A percentile compares a stretch with the other conserved stretches of the same genome.
Evolutionary conservation across 2,888 invertebrate species (phyloP).

Genomic region (Chesias legatella): DNA sequence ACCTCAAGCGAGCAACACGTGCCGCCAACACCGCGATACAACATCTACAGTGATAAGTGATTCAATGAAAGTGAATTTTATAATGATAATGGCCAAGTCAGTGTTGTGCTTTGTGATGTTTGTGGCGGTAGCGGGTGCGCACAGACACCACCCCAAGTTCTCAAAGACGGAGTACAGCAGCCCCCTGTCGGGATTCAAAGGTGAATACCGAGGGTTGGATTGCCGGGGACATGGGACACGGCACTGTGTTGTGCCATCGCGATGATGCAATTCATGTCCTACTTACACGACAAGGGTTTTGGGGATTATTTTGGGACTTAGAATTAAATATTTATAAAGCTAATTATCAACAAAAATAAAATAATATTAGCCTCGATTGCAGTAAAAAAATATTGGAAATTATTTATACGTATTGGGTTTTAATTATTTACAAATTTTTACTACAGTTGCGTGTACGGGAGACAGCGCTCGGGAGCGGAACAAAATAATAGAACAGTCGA

Average conservation of each 20-base stretch:
- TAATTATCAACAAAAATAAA: neutral
- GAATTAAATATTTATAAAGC: neutral
- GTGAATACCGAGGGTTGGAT: constrained; percentile 41
- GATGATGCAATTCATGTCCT: constrained; percentile 20
- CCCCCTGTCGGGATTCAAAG: constrained; percentile 31
- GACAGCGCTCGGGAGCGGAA: constrained; percentile 49
- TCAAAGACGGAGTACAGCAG: constrained; percentile 41
- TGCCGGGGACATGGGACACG: neutral
- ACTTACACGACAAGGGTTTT: constrained; percentile 11
- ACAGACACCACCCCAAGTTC: constrained; percentile 60
- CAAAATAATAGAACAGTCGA: constrained; percentile 58
- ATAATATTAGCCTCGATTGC: no score
- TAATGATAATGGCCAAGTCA: constrained; percentile 52
- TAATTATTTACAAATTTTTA: neutral
- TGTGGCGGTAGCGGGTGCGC: constrained; percentile 46
- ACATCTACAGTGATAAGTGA: constrained; percentile 36
- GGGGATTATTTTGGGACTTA: constrained; percentile 3
- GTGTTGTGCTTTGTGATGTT: constrained; percentile 53
- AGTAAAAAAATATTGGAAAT: neutral
- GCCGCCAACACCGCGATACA: constrained; percentile 14
- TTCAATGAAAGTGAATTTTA: constrained; percentile 33
- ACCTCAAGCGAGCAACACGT: constrained; percentile 58
- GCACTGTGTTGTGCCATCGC: neutral
- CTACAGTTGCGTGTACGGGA: constrained; percentile 54
- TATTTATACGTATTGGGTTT: neutral